Conservation (phyloP, 2,888 invertebrate genomes). For the Pediacus dermestoides region DNA sequence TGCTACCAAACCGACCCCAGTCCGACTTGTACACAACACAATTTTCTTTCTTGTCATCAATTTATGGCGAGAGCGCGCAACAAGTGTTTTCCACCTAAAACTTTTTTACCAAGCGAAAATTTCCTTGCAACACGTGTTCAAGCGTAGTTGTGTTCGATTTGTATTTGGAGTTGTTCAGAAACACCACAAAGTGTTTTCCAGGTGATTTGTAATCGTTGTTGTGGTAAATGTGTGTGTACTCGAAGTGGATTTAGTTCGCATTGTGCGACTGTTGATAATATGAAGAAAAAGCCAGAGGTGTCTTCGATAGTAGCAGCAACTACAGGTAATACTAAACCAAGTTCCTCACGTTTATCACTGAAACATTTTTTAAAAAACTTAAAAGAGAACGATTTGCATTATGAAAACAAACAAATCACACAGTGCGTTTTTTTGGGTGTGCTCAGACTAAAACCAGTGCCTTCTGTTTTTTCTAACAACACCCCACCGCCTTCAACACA, state of each 20-base stretch:
- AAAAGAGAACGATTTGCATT: slow-evolving; percentile 28
- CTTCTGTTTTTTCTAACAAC: slow-evolving; percentile 24
- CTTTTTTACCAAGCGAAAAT: slow-evolving; percentile 1
- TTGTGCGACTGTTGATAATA: no score
- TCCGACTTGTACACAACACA: no score
- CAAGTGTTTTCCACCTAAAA: slow-evolving; percentile 35
- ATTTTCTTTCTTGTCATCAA: slow-evolving; percentile 7
- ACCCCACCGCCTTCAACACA: slow-evolving; percentile 17
- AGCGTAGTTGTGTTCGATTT: no score
- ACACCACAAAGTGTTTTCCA: no score
- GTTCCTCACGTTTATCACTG: slow-evolving; percentile 26
- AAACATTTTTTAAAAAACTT: slow-evolving; percentile 27
- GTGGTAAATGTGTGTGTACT: no score
- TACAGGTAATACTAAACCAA: slow-evolving; percentile 21
- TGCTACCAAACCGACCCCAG: no score
- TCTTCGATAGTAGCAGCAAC: no score
- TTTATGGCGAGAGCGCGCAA: slow-evolving; percentile 27
- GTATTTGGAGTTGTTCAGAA: no score
- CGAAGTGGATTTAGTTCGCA: no score
- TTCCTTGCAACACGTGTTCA: no score
- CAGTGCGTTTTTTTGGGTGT: slow-evolving; percentile 36
- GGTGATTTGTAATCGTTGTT: no score
- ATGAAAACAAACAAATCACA: slow-evolving; percentile 30
- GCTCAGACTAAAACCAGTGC: slow-evolving; percentile 33
- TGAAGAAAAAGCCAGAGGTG: slow-evolving; percentile 29